These are phyloP conservation scores for Basileuterus tristriatus DNA, from an alignment of 2,797 vertebrate species.

Conservation along the genomic window DNA sequence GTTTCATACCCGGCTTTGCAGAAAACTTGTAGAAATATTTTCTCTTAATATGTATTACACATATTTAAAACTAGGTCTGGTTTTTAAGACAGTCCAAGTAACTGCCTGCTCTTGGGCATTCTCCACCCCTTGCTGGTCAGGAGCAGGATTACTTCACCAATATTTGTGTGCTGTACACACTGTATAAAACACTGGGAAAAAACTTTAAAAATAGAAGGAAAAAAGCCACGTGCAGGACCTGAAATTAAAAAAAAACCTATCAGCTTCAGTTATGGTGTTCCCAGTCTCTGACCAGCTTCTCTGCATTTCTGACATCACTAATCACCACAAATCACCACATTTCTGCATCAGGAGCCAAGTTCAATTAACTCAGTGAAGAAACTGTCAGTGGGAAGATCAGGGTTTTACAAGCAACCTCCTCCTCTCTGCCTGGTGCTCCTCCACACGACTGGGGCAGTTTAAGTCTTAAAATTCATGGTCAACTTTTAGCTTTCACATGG, in stretches of 20 bases:
- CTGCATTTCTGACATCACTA: neutral
- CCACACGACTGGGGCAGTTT: neutral
- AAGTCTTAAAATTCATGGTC: neutral
- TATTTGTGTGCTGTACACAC: neutral
- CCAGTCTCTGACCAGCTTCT: neutral
- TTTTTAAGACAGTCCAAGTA: neutral
- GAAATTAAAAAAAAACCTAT: neutral
- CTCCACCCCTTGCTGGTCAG: neutral
- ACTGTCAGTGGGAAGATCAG: neutral
- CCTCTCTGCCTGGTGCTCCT: neutral
- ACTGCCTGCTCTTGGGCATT: neutral
- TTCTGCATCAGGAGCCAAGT: neutral
- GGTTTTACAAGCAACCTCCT: neutral
- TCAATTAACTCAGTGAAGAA: neutral
- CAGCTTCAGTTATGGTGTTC: neutral
- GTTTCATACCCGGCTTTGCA: neutral
- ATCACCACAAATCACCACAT: neutral
- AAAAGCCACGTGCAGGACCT: fast-evolving
- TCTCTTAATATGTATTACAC: neutral
- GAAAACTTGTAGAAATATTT: neutral
- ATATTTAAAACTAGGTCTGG: neutral
- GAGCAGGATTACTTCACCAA: neutral
- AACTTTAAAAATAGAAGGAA: neutral
- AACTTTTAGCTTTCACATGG: neutral
- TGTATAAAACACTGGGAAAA: neutral